A percentile compares a stretch with the other conserved stretches of the same genome.
phyloP scores from a whole-genome alignment of 2,113 vertebrate genomes.

The Lethenteron reissneri region DNA sequence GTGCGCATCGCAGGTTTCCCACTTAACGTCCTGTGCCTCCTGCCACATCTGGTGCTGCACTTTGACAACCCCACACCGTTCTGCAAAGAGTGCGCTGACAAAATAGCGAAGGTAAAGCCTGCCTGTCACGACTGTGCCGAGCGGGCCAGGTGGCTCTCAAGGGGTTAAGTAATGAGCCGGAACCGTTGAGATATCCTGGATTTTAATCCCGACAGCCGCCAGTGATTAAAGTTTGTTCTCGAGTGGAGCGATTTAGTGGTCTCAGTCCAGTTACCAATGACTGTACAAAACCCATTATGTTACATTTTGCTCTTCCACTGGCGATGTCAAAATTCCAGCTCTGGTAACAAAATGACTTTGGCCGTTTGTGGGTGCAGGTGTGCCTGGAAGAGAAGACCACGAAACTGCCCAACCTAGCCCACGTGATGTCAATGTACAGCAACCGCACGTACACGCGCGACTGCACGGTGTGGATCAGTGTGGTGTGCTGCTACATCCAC shows the following conservation, averaged over 20 bases:
- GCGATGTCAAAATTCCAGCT: no score
- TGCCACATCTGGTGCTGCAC: slow-evolving; percentile 87
- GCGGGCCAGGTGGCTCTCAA: no score
- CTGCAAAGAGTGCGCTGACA: slow-evolving; percentile 82
- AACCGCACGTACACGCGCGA: slow-evolving; percentile 85
- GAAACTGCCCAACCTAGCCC: slow-evolving; percentile 80
- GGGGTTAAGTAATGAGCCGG: no score
- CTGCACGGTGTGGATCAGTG: slow-evolving; percentile 79
- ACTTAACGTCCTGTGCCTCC: slow-evolving; percentile 77
- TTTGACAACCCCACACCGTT: slow-evolving; percentile 80
- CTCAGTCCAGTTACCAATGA: no score
- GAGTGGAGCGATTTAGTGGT: no score
- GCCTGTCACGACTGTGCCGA: no score
- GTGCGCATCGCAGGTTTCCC: slow-evolving; percentile 51
- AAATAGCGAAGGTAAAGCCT: slow-evolving; percentile 63
- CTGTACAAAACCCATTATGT: no score
- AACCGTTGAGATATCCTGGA: no score
- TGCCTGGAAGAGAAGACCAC: slow-evolving; percentile 83
- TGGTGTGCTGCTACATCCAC: slow-evolving; percentile 92
- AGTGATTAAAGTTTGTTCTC: no score
- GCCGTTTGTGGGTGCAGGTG: slow-evolving; percentile 29
- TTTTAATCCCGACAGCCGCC: no score
- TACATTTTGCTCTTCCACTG: no score
- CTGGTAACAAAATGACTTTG: no score
- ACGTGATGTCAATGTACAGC: slow-evolving; percentile 96